phyloP scores from a whole-genome alignment of 2,888 invertebrate genomes.

The Rhaphigaster nebulosa region DNA sequence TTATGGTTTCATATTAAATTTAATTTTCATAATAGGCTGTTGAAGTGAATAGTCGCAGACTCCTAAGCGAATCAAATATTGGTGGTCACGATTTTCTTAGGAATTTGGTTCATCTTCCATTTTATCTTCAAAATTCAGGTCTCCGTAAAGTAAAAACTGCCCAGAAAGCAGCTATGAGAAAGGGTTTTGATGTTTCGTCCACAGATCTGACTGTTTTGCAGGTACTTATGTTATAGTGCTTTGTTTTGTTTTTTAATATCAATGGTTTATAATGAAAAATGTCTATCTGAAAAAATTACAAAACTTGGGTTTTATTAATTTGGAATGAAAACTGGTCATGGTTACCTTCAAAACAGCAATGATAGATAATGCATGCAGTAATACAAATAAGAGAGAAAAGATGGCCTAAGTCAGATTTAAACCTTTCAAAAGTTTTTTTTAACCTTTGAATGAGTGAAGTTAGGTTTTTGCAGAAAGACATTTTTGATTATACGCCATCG shows the following conservation, averaged over 20 bases:
- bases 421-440: too few species aligned
- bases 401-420: too few species aligned
- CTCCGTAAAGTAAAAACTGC: slow-evolving; percentile 89
- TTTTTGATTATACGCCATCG: too few species aligned
- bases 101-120: slow-evolving; percentile 97
- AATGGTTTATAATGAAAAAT: too few species aligned
- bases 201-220: slow-evolving; percentile 55
- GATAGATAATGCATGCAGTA: too few species aligned
- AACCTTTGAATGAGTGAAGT: too few species aligned
- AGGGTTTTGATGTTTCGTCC: slow-evolving; percentile 54
- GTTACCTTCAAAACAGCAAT: too few species aligned
- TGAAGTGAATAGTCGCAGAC: slow-evolving; percentile 87
- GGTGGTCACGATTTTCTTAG: slow-evolving; percentile 95
- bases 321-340: too few species aligned
- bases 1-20: not conserved
- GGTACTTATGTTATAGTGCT: slow-evolving; percentile 29
- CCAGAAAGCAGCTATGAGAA: slow-evolving; percentile 76
- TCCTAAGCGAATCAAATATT: slow-evolving; percentile 92
- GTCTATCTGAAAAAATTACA: too few species aligned
- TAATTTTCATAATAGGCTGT: slow-evolving; percentile 74
- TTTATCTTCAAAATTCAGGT: slow-evolving; percentile 97
- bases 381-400: too few species aligned
- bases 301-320: too few species aligned
- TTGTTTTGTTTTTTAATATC: not conserved
- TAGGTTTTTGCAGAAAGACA: too few species aligned